These are phyloP conservation scores for Papilio xuthus DNA, from an alignment of 1,140 invertebrate genomes.

Conservation along the genomic window DNA sequence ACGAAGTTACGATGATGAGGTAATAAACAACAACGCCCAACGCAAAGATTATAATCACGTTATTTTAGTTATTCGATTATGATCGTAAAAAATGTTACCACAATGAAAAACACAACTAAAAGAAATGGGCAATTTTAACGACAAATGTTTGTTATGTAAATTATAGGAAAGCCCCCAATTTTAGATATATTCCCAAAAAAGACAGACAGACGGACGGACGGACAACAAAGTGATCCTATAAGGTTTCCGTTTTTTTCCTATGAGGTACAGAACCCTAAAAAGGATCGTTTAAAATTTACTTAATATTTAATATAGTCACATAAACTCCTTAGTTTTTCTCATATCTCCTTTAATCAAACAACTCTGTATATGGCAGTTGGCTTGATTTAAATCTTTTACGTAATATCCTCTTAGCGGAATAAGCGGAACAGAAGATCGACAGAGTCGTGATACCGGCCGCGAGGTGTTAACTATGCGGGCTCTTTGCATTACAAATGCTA, in stretches of 20 bases:
- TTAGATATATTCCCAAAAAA: too few species aligned
- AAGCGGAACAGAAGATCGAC: conserved; percentile 1
- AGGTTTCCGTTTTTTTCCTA: too few species aligned
- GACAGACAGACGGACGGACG: too few species aligned
- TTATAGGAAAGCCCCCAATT: too few species aligned
- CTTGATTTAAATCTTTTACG: background rate
- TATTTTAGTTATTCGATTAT: too few species aligned
- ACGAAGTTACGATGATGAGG: background rate
- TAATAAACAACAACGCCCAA: background rate
- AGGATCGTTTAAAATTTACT: too few species aligned
- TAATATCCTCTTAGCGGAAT: background rate
- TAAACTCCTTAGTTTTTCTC: background rate
- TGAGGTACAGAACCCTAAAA: too few species aligned
- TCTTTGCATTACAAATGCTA: conserved; percentile 32
- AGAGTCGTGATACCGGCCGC: conserved; percentile 8
- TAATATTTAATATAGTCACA: background rate
- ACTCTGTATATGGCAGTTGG: background rate
- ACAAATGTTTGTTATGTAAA: too few species aligned
- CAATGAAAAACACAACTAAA: too few species aligned
- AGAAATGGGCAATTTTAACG: too few species aligned
- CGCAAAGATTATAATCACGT: background rate
- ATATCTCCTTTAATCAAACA: background rate
- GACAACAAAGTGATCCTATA: too few species aligned
- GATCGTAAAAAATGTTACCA: too few species aligned
- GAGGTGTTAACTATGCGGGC: conserved; percentile 23